Evolutionary conservation across 2,113 vertebrate genomes (phyloP).

Genomic region (Dicaeum eximium): DNA sequence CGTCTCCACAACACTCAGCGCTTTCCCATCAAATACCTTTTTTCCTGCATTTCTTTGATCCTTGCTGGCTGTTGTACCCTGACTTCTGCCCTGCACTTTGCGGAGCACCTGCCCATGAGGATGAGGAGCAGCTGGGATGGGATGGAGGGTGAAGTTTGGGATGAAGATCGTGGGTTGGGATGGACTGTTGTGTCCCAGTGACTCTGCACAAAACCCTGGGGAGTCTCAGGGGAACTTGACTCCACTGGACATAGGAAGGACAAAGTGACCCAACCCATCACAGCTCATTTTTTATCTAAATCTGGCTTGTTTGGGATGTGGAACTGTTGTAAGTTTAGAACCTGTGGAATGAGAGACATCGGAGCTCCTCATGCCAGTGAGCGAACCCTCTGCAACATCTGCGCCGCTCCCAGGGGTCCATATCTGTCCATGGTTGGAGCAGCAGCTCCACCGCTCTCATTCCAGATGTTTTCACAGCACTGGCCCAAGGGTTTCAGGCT

Average conservation of each 20-base stretch:
- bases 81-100: not conserved
- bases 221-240: not conserved
- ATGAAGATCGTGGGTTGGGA: not conserved
- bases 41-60: not conserved
- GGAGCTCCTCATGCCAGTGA: not conserved
- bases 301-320: not conserved
- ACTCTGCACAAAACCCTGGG: not conserved
- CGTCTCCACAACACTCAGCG: accelerated
- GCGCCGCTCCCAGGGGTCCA: not conserved
- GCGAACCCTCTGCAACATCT: accelerated
- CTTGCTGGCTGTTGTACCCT: not conserved
- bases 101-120: not conserved
- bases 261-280: accelerated
- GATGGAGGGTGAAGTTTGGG: not conserved
- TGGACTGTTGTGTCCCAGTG: not conserved
- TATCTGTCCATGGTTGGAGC: not conserved
- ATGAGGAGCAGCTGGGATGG: not conserved
- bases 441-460: accelerated
- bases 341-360: too few species aligned
- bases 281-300: not conserved
- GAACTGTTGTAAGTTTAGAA: too few species aligned
- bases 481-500: not conserved
- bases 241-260: not conserved
- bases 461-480: not conserved
- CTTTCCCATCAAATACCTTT: not conserved